Evolutionary conservation across 2,797 vertebrate genomes (phyloP).

Genomic region (Poecilia gillii): DNA sequence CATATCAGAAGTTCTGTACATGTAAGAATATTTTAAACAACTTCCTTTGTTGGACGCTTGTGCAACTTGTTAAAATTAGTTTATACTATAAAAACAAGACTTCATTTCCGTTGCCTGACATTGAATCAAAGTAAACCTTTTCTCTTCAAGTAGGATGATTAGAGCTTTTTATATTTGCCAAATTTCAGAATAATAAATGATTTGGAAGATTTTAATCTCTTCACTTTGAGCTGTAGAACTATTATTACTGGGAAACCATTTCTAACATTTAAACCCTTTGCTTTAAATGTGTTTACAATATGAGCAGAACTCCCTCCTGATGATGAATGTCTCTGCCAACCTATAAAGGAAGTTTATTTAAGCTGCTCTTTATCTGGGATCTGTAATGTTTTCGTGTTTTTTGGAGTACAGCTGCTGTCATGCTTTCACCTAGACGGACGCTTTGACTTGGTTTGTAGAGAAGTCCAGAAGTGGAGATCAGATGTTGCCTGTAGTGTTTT

Average conservation of each 20-base stretch:
- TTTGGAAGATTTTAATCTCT: not conserved
- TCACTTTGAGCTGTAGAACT: not conserved
- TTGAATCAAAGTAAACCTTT: not conserved
- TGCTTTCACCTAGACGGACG: not conserved
- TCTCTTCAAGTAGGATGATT: not conserved
- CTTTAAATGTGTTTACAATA: not conserved
- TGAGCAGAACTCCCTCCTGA: too few relatives aligned
- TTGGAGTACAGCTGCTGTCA: too few relatives aligned
- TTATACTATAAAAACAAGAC: not conserved
- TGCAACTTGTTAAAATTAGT: not conserved
- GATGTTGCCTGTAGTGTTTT: not conserved
- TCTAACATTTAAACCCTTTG: not conserved
- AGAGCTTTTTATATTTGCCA: not conserved
- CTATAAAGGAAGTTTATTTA: not conserved
- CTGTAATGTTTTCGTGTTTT: not conserved
- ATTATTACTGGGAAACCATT: not conserved
- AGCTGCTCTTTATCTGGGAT: not conserved
- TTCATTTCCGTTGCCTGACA: not conserved
- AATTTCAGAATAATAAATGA: not conserved
- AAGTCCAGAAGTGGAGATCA: not conserved
- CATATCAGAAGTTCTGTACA: not conserved
- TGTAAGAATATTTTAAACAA: not conserved
- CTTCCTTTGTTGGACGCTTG: not conserved
- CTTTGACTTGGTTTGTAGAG: not conserved
- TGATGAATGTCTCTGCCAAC: not conserved